A percentile compares a stretch with the other conserved stretches of the same genome.
Evolutionary conservation across 1,140 invertebrate genomes (phyloP).

Genomic region (Metaphire vulgaris): DNA sequence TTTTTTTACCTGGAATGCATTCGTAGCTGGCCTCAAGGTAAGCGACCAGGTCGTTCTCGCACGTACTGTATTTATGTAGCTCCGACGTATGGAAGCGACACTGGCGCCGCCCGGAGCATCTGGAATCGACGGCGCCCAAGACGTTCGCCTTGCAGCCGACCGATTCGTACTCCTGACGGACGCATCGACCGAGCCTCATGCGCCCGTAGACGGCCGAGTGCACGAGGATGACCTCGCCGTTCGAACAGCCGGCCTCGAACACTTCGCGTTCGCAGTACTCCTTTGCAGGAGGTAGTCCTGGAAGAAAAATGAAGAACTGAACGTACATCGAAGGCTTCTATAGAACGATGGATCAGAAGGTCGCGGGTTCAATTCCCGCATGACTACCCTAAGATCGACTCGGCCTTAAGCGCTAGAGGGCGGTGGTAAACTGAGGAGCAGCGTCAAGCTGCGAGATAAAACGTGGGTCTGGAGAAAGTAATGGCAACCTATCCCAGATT

Average conservation of each 20-base stretch:
- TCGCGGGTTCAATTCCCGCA: no score
- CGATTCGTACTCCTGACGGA: conserved; percentile 13
- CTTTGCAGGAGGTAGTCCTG: not conserved
- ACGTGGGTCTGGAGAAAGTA: no score
- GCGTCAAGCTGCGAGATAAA: no score
- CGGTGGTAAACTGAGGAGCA: no score
- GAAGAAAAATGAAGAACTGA: no score
- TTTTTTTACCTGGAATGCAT: not conserved
- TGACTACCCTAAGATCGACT: no score
- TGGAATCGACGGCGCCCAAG: not conserved
- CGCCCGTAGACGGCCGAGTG: conserved; percentile 13
- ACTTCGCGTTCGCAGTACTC: conserved; percentile 18
- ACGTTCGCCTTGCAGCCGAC: conserved; percentile 15
- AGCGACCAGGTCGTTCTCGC: conserved; percentile 5
- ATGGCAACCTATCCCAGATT: no score
- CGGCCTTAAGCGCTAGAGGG: no score
- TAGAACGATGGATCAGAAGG: no score
- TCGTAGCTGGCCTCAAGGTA: conserved; percentile 23
- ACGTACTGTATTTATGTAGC: conserved; percentile 14
- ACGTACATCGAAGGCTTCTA: no score
- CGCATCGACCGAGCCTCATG: conserved; percentile 13
- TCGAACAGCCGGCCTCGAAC: conserved; percentile 17
- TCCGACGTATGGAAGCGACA: conserved; percentile 16
- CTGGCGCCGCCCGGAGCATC: not conserved
- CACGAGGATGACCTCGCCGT: conserved; percentile 14